Evolutionary conservation across 2,888 invertebrate genomes (phyloP).

Genomic region (Conus canariensis): DNA sequence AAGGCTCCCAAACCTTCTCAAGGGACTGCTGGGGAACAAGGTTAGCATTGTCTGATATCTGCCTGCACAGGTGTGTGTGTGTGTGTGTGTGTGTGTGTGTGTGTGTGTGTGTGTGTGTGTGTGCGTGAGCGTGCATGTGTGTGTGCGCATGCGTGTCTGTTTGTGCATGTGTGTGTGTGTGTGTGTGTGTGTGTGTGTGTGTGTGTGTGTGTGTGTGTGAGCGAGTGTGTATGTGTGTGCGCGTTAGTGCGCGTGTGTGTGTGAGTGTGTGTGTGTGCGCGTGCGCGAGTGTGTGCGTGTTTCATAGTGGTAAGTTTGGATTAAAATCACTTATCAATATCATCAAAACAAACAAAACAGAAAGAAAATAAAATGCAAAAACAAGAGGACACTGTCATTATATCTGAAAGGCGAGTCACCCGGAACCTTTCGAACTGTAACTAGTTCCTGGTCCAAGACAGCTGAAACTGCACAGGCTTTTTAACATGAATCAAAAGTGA

Average conservation of each 20-base stretch:
- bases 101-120: neutral
- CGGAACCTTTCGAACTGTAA: no score
- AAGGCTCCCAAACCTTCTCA: no score
- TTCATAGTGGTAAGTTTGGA: neutral
- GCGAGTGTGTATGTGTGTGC: neutral
- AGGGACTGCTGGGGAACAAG: no score
- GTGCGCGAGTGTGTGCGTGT: neutral
- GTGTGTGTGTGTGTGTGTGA: conserved; percentile 5
- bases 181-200: neutral
- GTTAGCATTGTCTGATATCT: no score
- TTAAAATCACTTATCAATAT: neutral
- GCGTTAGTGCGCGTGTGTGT: no score
- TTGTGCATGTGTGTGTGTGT: no score
- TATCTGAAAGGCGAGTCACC: no score
- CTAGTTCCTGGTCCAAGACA: no score
- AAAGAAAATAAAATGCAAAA: neutral
- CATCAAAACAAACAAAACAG: neutral
- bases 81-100: no score
- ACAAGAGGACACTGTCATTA: neutral
- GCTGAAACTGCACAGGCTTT: no score
- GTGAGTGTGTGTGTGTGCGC: neutral
- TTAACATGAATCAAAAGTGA: no score
- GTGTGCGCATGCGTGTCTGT: neutral
- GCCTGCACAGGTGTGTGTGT: no score
- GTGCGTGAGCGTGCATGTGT: neutral